A percentile compares a stretch with the other conserved stretches of the same genome.
Conservation (phyloP, 2,888 invertebrate genomes). For the Parnassius glacialis region DNA sequence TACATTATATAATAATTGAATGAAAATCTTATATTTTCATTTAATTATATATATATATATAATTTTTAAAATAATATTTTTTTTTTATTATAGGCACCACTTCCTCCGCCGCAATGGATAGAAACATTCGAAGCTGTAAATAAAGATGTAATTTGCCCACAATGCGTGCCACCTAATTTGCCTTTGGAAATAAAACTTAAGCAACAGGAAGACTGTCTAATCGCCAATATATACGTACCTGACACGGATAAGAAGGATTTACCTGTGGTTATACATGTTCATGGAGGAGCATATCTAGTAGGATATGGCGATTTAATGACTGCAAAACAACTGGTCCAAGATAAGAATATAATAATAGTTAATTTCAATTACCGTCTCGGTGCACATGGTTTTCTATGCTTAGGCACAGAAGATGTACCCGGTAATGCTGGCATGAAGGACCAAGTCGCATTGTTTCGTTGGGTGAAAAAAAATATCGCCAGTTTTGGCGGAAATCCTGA, state of each 20-base stretch:
- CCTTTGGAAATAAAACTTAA: no score
- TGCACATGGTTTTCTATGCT: conserved; percentile 50
- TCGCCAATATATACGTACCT: conserved; percentile 40
- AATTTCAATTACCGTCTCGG: conserved; percentile 59
- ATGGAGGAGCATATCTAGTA: conserved; percentile 63
- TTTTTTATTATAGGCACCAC: conserved; percentile 12
- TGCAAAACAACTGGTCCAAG: conserved; percentile 38
- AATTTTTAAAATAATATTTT: neutral
- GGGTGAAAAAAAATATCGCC: conserved; percentile 49
- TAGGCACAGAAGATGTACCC: conserved; percentile 52
- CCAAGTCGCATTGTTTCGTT: conserved; percentile 48
- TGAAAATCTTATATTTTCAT: no score
- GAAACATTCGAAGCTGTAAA: conserved; percentile 41
- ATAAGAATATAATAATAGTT: conserved; percentile 44
- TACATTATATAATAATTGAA: no score
- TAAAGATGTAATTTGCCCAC: conserved; percentile 42
- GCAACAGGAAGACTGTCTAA: conserved; percentile 37
- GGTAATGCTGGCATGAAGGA: conserved; percentile 67
- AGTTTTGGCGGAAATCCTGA: conserved; percentile 57
- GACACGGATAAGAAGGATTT: conserved; percentile 34
- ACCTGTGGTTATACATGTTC: conserved; percentile 62
- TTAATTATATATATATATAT: no score
- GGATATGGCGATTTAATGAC: conserved; percentile 45
- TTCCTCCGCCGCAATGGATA: conserved; percentile 39
- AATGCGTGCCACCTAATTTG: conserved; percentile 21